phyloP scores from a whole-genome alignment of 2,797 vertebrate species.

The Cottoperca gobio region DNA sequence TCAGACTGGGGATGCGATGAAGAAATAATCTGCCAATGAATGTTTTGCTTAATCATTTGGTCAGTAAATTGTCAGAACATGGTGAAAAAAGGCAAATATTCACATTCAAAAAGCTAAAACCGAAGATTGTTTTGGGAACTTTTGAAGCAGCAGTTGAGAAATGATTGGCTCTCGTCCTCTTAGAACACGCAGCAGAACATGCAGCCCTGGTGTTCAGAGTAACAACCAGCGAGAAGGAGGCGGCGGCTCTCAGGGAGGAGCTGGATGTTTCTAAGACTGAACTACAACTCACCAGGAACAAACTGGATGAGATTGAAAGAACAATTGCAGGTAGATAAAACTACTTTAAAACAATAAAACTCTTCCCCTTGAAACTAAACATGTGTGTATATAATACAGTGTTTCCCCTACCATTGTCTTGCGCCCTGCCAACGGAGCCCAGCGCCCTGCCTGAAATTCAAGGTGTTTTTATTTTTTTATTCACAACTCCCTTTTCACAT shows the following conservation, averaged over 20 bases:
- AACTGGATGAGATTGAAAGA: constrained; percentile 16
- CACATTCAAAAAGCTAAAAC: background rate
- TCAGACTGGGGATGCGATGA: background rate
- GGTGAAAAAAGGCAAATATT: background rate
- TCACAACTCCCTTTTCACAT: no score
- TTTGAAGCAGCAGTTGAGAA: constrained; percentile 15
- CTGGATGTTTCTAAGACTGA: constrained; percentile 29
- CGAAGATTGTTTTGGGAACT: rapidly evolving
- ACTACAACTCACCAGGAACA: constrained; percentile 26
- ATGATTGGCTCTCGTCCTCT: constrained; percentile 25
- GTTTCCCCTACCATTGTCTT: no score
- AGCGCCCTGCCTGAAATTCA: no score
- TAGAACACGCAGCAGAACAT: constrained; percentile 23
- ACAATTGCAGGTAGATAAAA: constrained; percentile 15
- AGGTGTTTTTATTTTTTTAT: no score
- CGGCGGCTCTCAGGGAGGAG: constrained; percentile 27
- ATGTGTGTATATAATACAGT: no score
- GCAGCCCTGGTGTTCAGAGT: constrained; percentile 27
- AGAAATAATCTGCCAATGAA: background rate
- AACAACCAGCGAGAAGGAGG: constrained; percentile 24
- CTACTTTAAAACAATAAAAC: background rate
- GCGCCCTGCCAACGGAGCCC: no score
- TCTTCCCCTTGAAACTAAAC: background rate
- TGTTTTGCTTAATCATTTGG: background rate
- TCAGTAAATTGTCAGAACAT: background rate